Evolutionary conservation across 2,797 vertebrate genomes (phyloP), one percentile per base, ranked within the genome.

Genomic region (Betta splendens): DNA sequence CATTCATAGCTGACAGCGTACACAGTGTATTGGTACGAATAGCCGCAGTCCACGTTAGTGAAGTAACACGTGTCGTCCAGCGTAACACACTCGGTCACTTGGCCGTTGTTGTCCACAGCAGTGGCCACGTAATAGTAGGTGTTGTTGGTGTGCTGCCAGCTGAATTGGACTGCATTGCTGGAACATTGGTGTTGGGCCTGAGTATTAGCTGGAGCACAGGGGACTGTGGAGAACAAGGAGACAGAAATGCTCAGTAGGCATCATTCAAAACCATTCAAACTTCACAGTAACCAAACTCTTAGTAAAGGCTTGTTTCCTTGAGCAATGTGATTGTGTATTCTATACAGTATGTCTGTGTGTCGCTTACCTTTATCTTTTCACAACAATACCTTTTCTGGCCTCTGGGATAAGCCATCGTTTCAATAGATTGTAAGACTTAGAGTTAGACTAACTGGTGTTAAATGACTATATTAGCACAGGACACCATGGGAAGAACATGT

Each of bases 121-220:
- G 5, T 79, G 1, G 91, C 92, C 13, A 82, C 79, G 8, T 94
- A 94, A 74, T 75, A 89, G 0, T 26, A 1, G 5, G 92, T 89
- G 66, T 89, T 87, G 74, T 81, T 62, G 51, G 88, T 91, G 35
- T 67, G 33, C 20, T 76, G 20, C 93, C 93, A 94, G 44, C 39
- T 78, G 11, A 91, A 87, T 15, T 61, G 6, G 6, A 93, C 78
- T 7, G 64, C 82, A 9, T 91, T 92, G 66, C 86, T 89, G 42
- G 76, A 72, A 64, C 93, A 94, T 1, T 83, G 60, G 2, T 85
- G 75, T 25, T 7, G 42, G 12, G 77, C 28, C 0, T 9, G 0
- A 16, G 80, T 26, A n/a, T 80, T 28, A 10, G 68, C 64, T 2
- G 93, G 93, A 29, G 89, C 87, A 46, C 93, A 94, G 16, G 91